Evolutionary conservation across 2,797 vertebrate species (phyloP).

Genomic region (Numenius phaeopus): DNA sequence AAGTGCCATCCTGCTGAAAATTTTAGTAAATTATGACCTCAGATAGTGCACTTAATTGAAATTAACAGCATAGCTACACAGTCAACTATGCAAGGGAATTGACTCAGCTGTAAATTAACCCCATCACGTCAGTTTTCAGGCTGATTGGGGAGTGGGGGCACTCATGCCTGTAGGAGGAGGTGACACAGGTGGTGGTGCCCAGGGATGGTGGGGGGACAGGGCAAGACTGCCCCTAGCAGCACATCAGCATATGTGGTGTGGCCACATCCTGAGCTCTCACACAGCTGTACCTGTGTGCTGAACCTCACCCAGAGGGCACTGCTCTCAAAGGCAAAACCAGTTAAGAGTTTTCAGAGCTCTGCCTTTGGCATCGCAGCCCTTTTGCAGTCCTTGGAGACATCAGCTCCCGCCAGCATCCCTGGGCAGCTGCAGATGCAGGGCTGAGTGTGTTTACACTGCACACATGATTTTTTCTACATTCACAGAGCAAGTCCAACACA

Average conservation of each 20-base stretch:
- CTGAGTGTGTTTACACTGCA: background rate
- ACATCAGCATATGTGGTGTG: background rate
- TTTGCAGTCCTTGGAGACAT: background rate
- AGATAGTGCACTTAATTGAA: background rate
- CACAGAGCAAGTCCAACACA: background rate
- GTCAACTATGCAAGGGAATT: background rate
- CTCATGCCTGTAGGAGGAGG: background rate
- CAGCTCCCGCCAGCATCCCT: background rate
- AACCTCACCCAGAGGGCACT: background rate
- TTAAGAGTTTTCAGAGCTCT: background rate
- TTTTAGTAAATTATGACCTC: background rate
- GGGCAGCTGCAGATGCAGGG: background rate
- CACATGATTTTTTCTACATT: background rate
- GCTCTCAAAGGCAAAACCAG: background rate
- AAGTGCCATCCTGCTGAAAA: background rate
- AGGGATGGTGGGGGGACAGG: background rate
- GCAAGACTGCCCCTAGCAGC: background rate
- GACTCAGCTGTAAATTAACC: background rate
- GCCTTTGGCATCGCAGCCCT: background rate
- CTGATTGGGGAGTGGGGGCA: background rate
- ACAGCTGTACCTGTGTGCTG: rapidly evolving
- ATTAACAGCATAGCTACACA: background rate
- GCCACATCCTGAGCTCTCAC: background rate
- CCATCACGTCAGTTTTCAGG: background rate
- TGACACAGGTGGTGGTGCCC: background rate